phyloP scores from a whole-genome alignment of 2,888 invertebrate genomes.

The Lasioglossum marginatum region DNA sequence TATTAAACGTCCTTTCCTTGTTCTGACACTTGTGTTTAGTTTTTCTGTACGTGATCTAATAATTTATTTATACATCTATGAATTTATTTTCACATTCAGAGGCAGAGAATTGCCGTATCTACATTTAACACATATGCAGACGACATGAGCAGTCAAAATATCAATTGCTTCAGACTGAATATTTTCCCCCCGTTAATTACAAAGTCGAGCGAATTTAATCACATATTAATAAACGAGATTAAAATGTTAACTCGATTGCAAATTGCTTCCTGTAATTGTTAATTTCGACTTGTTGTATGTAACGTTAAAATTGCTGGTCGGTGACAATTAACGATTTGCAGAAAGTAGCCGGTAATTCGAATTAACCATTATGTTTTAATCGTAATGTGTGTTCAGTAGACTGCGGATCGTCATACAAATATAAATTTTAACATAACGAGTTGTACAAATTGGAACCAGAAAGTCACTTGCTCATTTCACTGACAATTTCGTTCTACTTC shows the following conservation, averaged over 20 bases:
- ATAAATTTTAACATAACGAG: background rate
- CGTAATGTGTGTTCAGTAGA: background rate
- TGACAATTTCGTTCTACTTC: background rate
- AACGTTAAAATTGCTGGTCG: background rate
- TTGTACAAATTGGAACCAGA: background rate
- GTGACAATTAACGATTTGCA: background rate
- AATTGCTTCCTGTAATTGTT: background rate
- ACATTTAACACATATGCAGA: background rate
- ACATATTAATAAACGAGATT: conserved; percentile 1
- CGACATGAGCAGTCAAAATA: background rate
- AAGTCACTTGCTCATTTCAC: background rate
- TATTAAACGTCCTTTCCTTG: no score
- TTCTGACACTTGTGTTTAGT: no score
- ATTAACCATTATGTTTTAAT: background rate
- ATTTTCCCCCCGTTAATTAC: background rate
- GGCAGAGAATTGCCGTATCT: background rate
- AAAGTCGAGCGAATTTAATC: background rate
- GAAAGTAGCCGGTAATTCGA: background rate
- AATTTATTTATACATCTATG: no score
- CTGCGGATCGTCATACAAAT: background rate
- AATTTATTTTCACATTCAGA: background rate
- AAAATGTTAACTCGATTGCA: background rate
- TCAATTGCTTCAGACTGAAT: background rate
- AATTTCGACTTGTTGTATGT: background rate
- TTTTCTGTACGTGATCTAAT: no score